Conservation (phyloP, 2,888 invertebrate genomes). For the Himalopsyche kuldschensis region DNA sequence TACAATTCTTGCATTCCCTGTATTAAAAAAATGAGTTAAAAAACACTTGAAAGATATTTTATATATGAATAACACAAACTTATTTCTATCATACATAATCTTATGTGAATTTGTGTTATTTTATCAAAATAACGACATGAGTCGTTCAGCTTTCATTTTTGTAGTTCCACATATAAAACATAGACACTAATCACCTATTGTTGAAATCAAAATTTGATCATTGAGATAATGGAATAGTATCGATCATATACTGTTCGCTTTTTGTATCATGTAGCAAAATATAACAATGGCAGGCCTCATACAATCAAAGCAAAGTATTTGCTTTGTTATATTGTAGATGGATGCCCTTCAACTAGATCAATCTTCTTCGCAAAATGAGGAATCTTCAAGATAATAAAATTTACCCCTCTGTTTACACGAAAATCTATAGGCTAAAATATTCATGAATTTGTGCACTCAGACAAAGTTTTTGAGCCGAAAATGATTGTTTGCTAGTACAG, state of each 20-base stretch:
- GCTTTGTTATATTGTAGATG: not conserved
- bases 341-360: not conserved
- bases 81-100: too few species aligned
- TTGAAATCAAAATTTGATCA: not conserved
- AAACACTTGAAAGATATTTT: too few species aligned
- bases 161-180: too few species aligned
- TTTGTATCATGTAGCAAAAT: not conserved
- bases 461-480: not conserved
- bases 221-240: not conserved
- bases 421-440: not conserved
- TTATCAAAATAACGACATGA: too few species aligned
- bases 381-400: not conserved
- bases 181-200: too few species aligned
- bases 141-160: too few species aligned
- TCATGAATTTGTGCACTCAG: not conserved
- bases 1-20: too few species aligned
- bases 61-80: too few species aligned
- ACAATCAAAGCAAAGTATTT: not conserved
- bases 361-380: not conserved
- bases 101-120: too few species aligned
- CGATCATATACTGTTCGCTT: not conserved
- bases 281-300: not conserved
- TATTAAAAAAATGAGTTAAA: too few species aligned
- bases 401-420: not conserved
- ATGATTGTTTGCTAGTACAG: not conserved